Base-by-base conservation (phyloP, 2,113 vertebrate species). In the Prunella himalayana region DNA sequence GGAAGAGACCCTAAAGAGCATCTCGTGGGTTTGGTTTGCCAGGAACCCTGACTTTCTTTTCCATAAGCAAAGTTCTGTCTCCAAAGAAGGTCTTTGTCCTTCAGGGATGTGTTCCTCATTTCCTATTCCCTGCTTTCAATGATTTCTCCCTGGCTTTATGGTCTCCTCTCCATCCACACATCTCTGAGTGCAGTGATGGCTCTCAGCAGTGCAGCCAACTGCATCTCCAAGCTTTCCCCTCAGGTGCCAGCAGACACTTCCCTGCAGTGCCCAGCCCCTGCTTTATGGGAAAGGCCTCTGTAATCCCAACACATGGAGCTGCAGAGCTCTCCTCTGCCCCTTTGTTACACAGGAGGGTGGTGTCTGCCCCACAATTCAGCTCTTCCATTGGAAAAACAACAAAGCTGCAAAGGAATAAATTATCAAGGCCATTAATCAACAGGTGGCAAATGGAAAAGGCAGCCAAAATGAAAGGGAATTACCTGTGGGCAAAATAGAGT, bases 81-180 rank as follows among this genome's bases (percentile, higher is more conserved):
- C 28, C 28, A 30, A 50, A 56, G 20, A 60, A 56, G 37, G 3
- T 2, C 21, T 16, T 77, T 35, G 44, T 47, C 23, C 39, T 81
- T 60, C 22, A 10, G 68, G 18, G 8, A 33, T 19, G n/a, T 25
- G 22, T 57, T 61, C 33, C n/a, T 77, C 45, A 14, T 65, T 66
- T 53, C 37, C 64, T 65, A 3, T 23, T 82, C 15, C 4, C 71
- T 22, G 10, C 45, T 86, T 66, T 37, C 53, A 39, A 2, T 23
- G 18, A 3, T 13, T 47, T 39, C 41, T 65, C 59, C 20, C 42
- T 66, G 39, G 15, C 3, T 1, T 56, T 65, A 9, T 0, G 0
- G 7, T 33, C n/a, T 69, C 25, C 41, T 85, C 41, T 66, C 78
- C 21, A 8, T 39, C 10, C 63, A 19, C 35, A 4, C 20, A 6